Base-by-base conservation (phyloP, 2,113 vertebrate species). In the Ageneiosus marmoratus region DNA sequence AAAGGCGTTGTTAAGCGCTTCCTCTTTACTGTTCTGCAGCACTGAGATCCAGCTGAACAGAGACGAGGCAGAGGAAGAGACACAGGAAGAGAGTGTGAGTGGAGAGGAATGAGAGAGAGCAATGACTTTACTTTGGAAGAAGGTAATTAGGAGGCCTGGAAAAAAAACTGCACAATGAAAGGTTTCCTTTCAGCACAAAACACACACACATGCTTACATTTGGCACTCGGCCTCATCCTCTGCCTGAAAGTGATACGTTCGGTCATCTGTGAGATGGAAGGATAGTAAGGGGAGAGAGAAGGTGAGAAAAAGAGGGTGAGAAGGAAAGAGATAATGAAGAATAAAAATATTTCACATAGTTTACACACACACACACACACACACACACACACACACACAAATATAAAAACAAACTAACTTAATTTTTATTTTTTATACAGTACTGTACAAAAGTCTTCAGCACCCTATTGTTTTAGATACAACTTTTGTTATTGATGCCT, bases 11-110 rank as follows among this genome's bases (percentile, higher is more conserved):
- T 97, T 98, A 88, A 99, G 89, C 3, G 98, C 98, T 92, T 99
- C 97, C 90, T 99, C 98, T 87, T 99, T 99, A 90, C 98, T 99
- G 94, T 99, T 99, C 91, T 99, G 98, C 46, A 99, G 93, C 89
- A 99, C 98, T 0, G 98, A 99, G 93, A 98, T 98, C 98, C 98
- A 99, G 90, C 98, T 99, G 91, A n/a, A 72, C 20, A 46, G 46
- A 20, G 44, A 48, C 7, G 62, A 34, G 62, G 51, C 53, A 4
- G 51, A 18, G 34, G 4, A 79, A 65, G 73, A 22, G 37, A 67
- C 46, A 51, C n/a, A 48, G 44, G 15, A 67, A 48, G 48, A 24
- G n/a, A 50, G 29, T 6, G 53, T 48, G 29, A 56, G 44, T 15
- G 12, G 16, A 15, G 44, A 41, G 24, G 73, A 60, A 37, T 11